Evolutionary conservation across 2,797 vertebrate genomes (phyloP).

Genomic region (Sebastes trivittatus): DNA sequence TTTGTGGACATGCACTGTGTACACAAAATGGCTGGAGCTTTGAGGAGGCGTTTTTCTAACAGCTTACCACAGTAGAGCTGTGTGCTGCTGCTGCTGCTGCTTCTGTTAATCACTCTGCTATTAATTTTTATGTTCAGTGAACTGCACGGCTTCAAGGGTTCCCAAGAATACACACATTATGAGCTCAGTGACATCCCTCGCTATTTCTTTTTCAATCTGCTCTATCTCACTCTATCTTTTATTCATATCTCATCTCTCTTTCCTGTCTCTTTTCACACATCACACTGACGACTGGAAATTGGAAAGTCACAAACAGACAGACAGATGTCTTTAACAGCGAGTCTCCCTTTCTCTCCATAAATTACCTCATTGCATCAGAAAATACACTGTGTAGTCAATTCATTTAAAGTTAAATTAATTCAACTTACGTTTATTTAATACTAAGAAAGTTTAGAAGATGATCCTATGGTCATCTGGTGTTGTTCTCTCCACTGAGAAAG

Average conservation of each 20-base stretch:
- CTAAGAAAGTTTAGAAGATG: background rate
- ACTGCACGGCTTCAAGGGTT: conserved; percentile 19
- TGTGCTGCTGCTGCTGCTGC: background rate
- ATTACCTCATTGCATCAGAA: background rate
- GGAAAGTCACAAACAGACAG: conserved; percentile 6
- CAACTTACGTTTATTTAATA: background rate
- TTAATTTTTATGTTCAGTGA: conserved; percentile 23
- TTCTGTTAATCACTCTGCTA: conserved; percentile 29
- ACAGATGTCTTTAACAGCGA: background rate
- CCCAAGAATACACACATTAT: conserved; percentile 21
- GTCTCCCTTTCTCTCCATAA: background rate
- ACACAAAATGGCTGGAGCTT: background rate
- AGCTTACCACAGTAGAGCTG: background rate
- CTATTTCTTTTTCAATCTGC: background rate
- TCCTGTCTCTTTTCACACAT: background rate
- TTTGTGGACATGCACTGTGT: background rate
- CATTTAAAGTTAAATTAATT: background rate
- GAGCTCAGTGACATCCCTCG: background rate
- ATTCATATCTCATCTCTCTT: conserved; percentile 8
- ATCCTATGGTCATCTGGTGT: background rate
- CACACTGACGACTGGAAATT: background rate
- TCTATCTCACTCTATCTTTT: conserved; percentile 8
- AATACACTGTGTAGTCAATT: background rate
- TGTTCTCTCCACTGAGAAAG: background rate
- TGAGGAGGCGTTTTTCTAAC: background rate